These are phyloP conservation scores for Patella pellucida DNA, from an alignment of 2,888 invertebrate genomes.

Conservation along the genomic window DNA sequence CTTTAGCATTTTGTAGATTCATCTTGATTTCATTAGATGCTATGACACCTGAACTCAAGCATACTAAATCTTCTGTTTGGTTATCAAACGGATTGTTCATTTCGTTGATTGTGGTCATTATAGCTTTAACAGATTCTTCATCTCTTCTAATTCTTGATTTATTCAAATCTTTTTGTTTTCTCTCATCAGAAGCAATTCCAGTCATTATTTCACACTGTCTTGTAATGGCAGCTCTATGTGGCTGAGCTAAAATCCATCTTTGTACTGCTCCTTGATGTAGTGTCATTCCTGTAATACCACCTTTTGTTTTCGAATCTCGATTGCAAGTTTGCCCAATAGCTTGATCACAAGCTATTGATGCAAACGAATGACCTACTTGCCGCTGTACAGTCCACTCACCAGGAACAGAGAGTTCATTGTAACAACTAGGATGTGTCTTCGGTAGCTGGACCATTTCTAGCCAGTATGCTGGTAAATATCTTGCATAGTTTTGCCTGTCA, in stretches of 20 bases:
- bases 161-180: neutral
- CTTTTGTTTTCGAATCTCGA: slow-evolving; percentile 23
- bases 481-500: too few species aligned
- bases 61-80: neutral
- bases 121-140: too few species aligned
- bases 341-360: too few species aligned
- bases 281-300: slow-evolving; percentile 20
- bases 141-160: too few species aligned
- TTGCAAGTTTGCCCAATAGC: slow-evolving; percentile 27
- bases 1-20: neutral
- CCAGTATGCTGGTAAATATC: too few species aligned
- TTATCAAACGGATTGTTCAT: slow-evolving; percentile 14
- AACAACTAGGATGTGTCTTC: too few species aligned
- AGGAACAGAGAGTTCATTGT: neutral
- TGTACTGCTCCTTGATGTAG: slow-evolving; percentile 14
- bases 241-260: slow-evolving; percentile 23
- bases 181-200: neutral
- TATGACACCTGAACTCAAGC: neutral
- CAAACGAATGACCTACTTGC: neutral
- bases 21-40: neutral
- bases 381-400: slow-evolving; percentile 10
- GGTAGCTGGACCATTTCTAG: too few species aligned
- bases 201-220: slow-evolving; percentile 15
- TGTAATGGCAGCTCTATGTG: slow-evolving; percentile 14
- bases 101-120: neutral